phyloP scores from a whole-genome alignment of 1,140 invertebrate species.

The Lucilia cuprina region DNA sequence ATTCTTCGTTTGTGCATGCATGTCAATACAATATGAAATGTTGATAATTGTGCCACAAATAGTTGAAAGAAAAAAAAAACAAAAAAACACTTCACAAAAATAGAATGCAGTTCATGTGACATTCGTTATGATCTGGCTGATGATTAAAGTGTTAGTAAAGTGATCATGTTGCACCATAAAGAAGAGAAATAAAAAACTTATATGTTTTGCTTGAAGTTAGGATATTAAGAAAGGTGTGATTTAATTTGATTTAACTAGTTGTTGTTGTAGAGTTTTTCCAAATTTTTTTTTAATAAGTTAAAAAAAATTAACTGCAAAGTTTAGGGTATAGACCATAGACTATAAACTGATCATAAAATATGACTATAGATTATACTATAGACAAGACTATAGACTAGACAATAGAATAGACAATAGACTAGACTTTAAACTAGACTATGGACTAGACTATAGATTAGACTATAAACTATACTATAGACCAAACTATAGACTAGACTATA shows the following conservation, averaged over 20 bases:
- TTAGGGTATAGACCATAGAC: no score
- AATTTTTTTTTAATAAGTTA: no score
- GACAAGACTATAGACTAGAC: no score
- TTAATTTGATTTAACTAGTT: background rate
- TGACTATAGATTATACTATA: no score
- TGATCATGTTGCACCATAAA: background rate
- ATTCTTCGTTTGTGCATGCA: conserved; percentile 10
- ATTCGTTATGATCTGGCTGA: background rate
- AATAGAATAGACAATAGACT: no score
- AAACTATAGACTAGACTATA: no score
- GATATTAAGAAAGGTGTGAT: background rate
- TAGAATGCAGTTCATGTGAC: conserved; percentile 10
- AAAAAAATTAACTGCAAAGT: no score
- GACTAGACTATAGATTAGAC: no score
- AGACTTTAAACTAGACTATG: no score
- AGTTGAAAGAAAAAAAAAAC: background rate
- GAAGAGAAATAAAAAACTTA: background rate
- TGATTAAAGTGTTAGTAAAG: background rate
- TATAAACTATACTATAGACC: no score
- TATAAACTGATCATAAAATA: no score
- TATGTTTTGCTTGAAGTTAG: background rate
- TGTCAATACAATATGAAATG: conserved; percentile 18
- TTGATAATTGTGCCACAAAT: background rate
- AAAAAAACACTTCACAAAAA: background rate
- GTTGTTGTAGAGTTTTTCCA: no score